Evolutionary conservation across 1,140 invertebrate genomes (phyloP).

Genomic region (Bicyclus anynana): DNA sequence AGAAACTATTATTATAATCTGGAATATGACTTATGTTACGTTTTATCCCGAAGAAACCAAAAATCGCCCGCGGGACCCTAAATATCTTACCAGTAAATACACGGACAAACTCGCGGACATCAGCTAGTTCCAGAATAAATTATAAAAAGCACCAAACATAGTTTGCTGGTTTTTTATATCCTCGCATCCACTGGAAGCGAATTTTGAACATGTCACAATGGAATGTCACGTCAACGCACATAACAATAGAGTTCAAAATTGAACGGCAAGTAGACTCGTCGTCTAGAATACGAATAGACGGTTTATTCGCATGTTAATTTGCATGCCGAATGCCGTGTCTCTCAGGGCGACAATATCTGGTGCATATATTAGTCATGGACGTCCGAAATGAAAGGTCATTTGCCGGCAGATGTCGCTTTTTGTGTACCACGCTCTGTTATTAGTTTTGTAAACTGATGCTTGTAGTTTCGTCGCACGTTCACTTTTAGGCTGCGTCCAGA

Average conservation of each 20-base stretch:
- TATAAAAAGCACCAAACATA: too few species aligned
- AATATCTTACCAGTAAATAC: too few species aligned
- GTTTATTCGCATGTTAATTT: constrained; percentile 11
- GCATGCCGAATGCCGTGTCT: constrained; percentile 3
- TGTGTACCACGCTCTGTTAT: background rate
- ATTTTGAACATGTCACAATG: background rate
- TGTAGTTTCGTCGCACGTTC: background rate
- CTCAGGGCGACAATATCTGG: constrained; percentile 10
- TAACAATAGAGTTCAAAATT: background rate
- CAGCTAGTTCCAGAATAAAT: too few species aligned
- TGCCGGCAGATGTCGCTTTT: constrained; percentile 3
- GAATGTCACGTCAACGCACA: background rate
- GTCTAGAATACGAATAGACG: constrained; percentile 3
- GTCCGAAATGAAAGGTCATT: constrained; percentile 6
- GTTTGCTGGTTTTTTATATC: background rate
- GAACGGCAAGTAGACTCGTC: background rate
- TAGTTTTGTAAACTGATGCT: background rate
- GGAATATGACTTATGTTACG: too few species aligned
- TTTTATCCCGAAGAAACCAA: too few species aligned
- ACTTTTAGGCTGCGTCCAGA: background rate
- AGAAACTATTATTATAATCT: too few species aligned
- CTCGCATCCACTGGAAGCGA: background rate
- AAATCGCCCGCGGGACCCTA: too few species aligned
- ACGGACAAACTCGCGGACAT: background rate
- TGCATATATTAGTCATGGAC: constrained; percentile 7